These are phyloP conservation scores for Bradypus variegatus DNA, from an alignment of 2,797 vertebrate species.

Conservation along the genomic window DNA sequence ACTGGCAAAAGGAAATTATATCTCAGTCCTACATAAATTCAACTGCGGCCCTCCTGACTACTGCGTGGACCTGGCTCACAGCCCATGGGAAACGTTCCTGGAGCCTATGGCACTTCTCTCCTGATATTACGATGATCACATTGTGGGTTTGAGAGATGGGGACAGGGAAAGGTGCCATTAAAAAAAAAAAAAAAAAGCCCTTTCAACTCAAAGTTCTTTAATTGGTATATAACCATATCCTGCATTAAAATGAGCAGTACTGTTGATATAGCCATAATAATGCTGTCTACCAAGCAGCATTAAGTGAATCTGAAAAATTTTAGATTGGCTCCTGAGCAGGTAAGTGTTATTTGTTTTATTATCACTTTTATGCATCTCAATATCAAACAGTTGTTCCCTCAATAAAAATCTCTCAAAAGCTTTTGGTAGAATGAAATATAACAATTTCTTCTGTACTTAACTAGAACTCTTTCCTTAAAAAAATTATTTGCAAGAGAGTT, in stretches of 20 bases:
- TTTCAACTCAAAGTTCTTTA: constrained; percentile 1
- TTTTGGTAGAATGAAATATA: not conserved
- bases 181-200: not conserved
- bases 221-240: not conserved
- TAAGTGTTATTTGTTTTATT: not conserved
- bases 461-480: not conserved
- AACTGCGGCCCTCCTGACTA: not conserved
- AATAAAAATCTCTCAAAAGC: not conserved
- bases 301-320: not conserved
- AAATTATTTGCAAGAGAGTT: not conserved
- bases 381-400: not conserved
- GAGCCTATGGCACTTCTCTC: not conserved
- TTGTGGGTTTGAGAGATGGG: not conserved
- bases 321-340: not conserved
- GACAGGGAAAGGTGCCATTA: not conserved
- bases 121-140: not conserved
- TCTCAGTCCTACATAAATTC: not conserved
- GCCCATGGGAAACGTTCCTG: not conserved
- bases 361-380: not conserved
- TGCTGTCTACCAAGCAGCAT: not conserved
- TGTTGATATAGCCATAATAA: not conserved
- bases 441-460: constrained; percentile 1
- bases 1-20: not conserved
- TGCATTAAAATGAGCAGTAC: not conserved
- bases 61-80: not conserved